Evolutionary conservation across 1,140 invertebrate species (phyloP).

Genomic region (Antheraea mylitta): DNA sequence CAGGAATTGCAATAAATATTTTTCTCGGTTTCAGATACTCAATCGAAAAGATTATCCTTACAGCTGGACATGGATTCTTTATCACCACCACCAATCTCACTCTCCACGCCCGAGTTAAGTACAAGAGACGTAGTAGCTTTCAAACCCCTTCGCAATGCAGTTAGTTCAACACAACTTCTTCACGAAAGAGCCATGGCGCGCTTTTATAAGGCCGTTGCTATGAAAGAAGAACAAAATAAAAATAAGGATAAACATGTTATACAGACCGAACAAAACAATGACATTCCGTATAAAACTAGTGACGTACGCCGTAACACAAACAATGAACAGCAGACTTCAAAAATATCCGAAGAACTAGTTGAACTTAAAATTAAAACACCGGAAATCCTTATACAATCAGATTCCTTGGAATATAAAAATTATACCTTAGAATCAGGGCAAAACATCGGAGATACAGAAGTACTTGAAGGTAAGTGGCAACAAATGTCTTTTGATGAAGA

Average conservation of each 20-base stretch:
- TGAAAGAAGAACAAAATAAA: constrained; percentile 83
- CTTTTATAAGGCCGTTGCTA: constrained; percentile 86
- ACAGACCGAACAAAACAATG: constrained; percentile 32
- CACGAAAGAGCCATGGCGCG: constrained; percentile 89
- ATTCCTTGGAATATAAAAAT: constrained; percentile 51
- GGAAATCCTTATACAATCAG: constrained; percentile 51
- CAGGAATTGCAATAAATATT: neutral
- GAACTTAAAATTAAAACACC: constrained; percentile 31
- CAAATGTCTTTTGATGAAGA: constrained; percentile 79
- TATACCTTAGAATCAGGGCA: constrained; percentile 34
- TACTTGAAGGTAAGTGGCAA: constrained; percentile 53
- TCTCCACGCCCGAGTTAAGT: constrained; percentile 88
- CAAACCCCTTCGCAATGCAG: constrained; percentile 82
- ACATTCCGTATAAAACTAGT: constrained; percentile 56
- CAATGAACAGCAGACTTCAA: constrained; percentile 13
- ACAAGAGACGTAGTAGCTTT: constrained; percentile 74
- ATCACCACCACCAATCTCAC: constrained; percentile 86
- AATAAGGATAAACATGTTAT: constrained; percentile 29
- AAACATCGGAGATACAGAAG: constrained; percentile 44
- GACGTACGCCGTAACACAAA: constrained; percentile 23
- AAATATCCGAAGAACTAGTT: constrained; percentile 10
- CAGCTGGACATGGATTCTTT: constrained; percentile 81
- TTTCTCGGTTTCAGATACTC: constrained; percentile 56
- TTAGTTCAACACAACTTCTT: constrained; percentile 89
- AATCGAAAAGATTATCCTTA: constrained; percentile 78